Evolutionary conservation across 2,797 vertebrate species (phyloP).

Genomic region (Pseudocheirus occidentalis): DNA sequence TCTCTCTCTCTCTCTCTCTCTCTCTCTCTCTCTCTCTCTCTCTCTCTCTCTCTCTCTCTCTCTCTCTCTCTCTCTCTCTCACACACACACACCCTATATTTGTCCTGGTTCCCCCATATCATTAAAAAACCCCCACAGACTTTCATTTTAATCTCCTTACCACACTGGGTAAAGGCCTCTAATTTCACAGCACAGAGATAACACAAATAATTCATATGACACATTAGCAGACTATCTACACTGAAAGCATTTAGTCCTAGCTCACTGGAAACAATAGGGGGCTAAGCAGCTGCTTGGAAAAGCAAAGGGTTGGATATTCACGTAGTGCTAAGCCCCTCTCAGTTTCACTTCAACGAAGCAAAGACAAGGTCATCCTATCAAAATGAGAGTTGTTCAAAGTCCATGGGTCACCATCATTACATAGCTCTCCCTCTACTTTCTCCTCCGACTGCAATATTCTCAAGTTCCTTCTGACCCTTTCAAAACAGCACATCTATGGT

Average conservation of each 20-base stretch:
- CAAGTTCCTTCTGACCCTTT: constrained; percentile 22
- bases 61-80: background rate
- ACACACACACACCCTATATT: constrained; percentile 58
- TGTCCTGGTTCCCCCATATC: constrained; percentile 73
- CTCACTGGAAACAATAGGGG: constrained; percentile 68
- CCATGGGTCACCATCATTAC: constrained; percentile 66
- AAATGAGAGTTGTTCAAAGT: constrained; percentile 36
- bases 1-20: constrained; percentile 35
- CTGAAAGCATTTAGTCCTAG: constrained; percentile 68
- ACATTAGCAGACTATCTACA: constrained; percentile 72
- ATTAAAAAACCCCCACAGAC: constrained; percentile 72
- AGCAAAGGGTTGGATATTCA: constrained; percentile 56
- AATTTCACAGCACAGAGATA: constrained; percentile 84
- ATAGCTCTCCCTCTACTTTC: constrained; percentile 55
- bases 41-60: constrained; percentile 73
- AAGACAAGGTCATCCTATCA: constrained; percentile 63
- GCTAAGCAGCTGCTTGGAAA: constrained; percentile 52
- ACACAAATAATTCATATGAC: constrained; percentile 82
- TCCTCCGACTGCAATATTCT: background rate
- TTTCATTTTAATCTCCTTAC: constrained; percentile 84
- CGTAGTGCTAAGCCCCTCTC: constrained; percentile 46
- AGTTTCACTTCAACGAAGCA: constrained; percentile 1
- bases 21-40: constrained; percentile 63
- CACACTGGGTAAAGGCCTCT: constrained; percentile 80
- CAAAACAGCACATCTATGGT: background rate